Base-by-base conservation (phyloP, 2,888 invertebrate genomes). In the Fissipunctia ypsillon region DNA sequence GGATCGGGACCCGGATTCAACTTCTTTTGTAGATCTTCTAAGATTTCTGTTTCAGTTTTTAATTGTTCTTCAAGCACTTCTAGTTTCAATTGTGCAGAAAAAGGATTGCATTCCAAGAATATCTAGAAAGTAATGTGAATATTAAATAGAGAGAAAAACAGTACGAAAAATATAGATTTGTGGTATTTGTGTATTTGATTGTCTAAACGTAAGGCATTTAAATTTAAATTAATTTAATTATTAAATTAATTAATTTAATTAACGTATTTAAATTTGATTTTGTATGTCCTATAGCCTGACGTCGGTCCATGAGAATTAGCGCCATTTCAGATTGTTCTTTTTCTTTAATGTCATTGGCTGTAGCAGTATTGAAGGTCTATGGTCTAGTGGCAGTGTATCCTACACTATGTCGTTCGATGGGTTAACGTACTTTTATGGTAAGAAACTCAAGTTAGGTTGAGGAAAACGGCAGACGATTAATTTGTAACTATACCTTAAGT, bases 101-200 rank as follows among this genome's bases (percentile, higher is more conserved):
- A 99, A 7, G 98, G 98, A 95, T 99, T 99, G 83, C 97, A 97
- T 91, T 98, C 97, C 56, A 99, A 94, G 91, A 99, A 97, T 25
- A 97, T 96, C 94, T 97, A 93, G 66, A 69, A 60, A 28, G 2
- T 72, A 50, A 50, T 41, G n/a, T 56, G 31, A 56, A 31, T 31
- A 54, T 28, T 54, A 28, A 54, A 28, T 54, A 54, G 54, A 28
- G n/a, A 50, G 16, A 54, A 9, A 9, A 54, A 54, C 0, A 5
- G 25, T 31, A 52, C 9, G 1, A 45, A 28, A 50, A 16, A 63
- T n/a, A n/a, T n/a, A 12, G 3, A 22, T 43, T 25, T 28, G 43
- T 43, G 22, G 5, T 1, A 63, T 45, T 63, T 63, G 41, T 43
- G 16, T 31, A 63, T 63, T 64, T n/a, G 22, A 50, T n/a, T 10